Evolutionary conservation across 1,140 invertebrate genomes (phyloP), one percentile per base, ranked within the genome.

Genomic region (Brachionus asplanchnoidis): DNA sequence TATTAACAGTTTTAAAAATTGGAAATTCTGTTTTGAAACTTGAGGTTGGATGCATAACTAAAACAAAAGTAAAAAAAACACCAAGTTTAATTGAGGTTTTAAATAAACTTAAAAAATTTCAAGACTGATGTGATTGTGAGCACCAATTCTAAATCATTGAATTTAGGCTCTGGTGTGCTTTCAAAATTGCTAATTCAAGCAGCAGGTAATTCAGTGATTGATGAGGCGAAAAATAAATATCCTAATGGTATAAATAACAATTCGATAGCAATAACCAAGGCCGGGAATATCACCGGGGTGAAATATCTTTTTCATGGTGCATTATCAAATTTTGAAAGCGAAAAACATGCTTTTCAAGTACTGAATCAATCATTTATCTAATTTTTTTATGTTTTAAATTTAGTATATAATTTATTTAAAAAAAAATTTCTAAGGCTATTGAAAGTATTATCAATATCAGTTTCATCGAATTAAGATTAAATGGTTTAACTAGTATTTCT

Each of bases 81-180:
- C 26, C 3, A 77, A 46, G 20, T 42, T 46, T 46, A 0, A 23
- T 20, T 3, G 6, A 46, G 5, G 2, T 36, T 50, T 26, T 26
- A 46, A 26, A 14, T 50, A 6, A 28, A 32, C 11, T n/a, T 20
- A 12, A 70, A 32, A 70, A 70, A 12, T 77, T n/a, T 50, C 12
- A 77, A 77, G 73, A 20, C 73, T 32, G 23, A 77, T 77, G 73
- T 77, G 12, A 77, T 77, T 50, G 73, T 77, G 2, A 77, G 46
- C 23, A 77, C 73, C 9, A 77, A 20, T 14, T 50, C 20, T 8
- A 50, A 9, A 12, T 50, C 42, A 26, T 28, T 77, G 23, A 50
- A 26, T 14, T 36, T 77, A 0, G 17, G 44, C 42, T 77, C 73
- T 44, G 70, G 70, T 14, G 11, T 77, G 2, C 46, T 77, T 12